Conservation (phyloP, 2,797 vertebrate genomes). For the Hydrocynus forskahlii region DNA sequence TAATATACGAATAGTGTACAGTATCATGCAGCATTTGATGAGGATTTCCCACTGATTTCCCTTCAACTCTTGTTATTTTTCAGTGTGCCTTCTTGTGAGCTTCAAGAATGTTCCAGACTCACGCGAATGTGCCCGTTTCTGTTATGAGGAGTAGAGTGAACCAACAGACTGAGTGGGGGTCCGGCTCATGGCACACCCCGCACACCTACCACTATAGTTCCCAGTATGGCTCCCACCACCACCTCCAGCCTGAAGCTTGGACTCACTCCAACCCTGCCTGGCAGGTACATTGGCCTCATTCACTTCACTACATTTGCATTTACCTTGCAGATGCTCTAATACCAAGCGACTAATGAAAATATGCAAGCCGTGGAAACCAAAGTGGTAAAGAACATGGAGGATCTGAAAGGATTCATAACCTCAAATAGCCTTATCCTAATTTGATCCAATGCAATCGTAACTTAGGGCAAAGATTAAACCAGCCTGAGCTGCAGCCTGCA, state of each 20-base stretch:
- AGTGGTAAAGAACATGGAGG: not conserved
- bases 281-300: constrained; percentile 72
- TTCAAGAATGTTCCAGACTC: constrained; percentile 77
- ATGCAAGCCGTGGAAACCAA: not conserved
- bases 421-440: not conserved
- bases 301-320: not conserved
- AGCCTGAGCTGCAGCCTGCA: not conserved
- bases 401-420: constrained; percentile 7
- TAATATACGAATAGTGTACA: not conserved
- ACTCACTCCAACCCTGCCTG: constrained; percentile 60
- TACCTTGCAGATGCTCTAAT: not conserved
- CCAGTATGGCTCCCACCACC: constrained; percentile 58
- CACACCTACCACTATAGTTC: constrained; percentile 50
- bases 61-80: constrained; percentile 6
- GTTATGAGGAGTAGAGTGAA: constrained; percentile 67
- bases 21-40: not conserved
- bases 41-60: not conserved
- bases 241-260: constrained; percentile 64
- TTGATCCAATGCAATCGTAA: constrained; percentile 7
- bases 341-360: not conserved
- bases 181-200: constrained; percentile 57
- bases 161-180: constrained; percentile 65
- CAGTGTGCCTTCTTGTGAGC: constrained; percentile 12
- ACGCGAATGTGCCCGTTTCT: constrained; percentile 68
- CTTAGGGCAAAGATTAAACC: constrained; percentile 12